Conservation (phyloP, 1,140 invertebrate genomes). For the Pogonomyrmex californicus region DNA sequence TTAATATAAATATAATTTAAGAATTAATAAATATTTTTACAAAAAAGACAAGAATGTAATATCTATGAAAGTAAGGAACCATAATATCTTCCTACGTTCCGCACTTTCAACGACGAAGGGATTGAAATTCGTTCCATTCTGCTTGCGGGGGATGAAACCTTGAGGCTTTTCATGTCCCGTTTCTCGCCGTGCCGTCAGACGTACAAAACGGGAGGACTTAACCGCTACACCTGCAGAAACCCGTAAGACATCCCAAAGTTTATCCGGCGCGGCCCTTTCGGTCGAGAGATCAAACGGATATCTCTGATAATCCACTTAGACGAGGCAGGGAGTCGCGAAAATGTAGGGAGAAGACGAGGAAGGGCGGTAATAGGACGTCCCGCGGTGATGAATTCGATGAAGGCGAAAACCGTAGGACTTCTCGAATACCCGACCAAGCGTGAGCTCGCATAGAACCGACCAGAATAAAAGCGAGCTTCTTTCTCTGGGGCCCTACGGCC, state of each 20-base stretch:
- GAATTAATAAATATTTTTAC: neutral
- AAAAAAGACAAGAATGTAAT: neutral
- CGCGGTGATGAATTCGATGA: conserved; percentile 61
- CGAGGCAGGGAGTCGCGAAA: conserved; percentile 63
- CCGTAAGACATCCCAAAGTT: conserved; percentile 69
- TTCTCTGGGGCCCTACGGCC: conserved; percentile 10
- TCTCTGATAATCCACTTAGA: conserved; percentile 78
- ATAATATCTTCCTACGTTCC: neutral
- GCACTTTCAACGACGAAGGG: conserved; percentile 8
- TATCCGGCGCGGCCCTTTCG: conserved; percentile 67
- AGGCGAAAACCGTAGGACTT: conserved; percentile 65
- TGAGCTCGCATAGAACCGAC: conserved; percentile 64
- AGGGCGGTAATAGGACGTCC: conserved; percentile 73
- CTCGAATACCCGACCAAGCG: conserved; percentile 60
- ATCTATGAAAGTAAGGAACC: neutral
- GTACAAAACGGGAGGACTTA: conserved; percentile 66
- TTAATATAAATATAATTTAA: too few species aligned
- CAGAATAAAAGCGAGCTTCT: conserved; percentile 49
- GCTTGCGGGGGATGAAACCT: conserved; percentile 56
- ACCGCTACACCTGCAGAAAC: conserved; percentile 67
- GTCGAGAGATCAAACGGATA: conserved; percentile 77
- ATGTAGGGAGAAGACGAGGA: conserved; percentile 32
- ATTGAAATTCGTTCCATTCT: conserved; percentile 2
- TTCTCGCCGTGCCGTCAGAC: conserved; percentile 44
- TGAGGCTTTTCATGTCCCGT: conserved; percentile 21